phyloP scores from a whole-genome alignment of 2,113 vertebrate species.

The Notiomystis cincta region DNA sequence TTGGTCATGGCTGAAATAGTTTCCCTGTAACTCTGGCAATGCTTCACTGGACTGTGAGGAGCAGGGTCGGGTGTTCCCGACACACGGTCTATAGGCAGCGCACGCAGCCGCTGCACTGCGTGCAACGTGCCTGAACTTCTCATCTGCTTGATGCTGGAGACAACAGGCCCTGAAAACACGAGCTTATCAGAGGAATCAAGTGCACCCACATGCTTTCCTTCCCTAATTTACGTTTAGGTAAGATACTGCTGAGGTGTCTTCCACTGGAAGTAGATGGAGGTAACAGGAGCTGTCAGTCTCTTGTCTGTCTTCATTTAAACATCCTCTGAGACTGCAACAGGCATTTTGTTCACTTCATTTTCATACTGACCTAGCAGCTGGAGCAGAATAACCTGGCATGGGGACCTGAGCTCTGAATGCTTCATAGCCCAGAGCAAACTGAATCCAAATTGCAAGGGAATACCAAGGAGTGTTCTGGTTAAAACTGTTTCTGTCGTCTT shows the following conservation, averaged over 20 bases:
- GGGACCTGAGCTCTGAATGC: neutral
- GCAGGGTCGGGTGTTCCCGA: neutral
- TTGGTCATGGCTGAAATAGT: neutral
- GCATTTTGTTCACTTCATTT: neutral
- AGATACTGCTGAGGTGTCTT: neutral
- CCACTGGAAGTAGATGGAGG: neutral
- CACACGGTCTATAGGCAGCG: rapidly evolving
- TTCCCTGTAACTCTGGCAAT: neutral
- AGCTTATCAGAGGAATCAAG: neutral
- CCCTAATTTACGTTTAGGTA: neutral
- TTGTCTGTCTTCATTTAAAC: neutral
- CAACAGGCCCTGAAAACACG: neutral
- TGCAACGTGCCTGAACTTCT: neutral
- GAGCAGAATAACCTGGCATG: neutral
- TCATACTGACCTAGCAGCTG: neutral
- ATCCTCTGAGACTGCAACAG: neutral
- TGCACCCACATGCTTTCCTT: neutral
- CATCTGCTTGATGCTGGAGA: neutral
- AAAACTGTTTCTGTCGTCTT: neutral
- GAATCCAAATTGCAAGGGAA: neutral
- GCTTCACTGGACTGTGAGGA: neutral
- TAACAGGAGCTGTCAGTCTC: neutral
- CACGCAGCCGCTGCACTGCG: rapidly evolving
- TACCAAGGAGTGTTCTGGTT: neutral
- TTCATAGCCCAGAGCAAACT: neutral